Conservation (phyloP, 2,797 vertebrate genomes). For the Synanceia verrucosa region DNA sequence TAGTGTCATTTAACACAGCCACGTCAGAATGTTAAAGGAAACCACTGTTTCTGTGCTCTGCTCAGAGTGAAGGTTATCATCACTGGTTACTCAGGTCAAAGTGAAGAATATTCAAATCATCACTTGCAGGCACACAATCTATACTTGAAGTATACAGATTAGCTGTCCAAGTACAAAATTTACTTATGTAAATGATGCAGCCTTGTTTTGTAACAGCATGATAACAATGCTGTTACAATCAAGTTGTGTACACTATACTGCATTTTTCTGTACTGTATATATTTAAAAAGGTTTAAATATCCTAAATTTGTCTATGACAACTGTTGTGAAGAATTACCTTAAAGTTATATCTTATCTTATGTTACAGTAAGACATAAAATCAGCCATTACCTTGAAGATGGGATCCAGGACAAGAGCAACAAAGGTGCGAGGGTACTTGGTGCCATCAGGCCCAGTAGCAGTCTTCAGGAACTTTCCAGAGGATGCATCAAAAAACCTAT, state of each 20-base stretch:
- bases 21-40: rapidly evolving
- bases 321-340: too few species aligned
- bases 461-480: constrained; percentile 89
- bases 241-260: too few species aligned
- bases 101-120: constrained; percentile 96
- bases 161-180: neutral
- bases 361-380: too few species aligned
- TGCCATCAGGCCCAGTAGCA: constrained; percentile 79
- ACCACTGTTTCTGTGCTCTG: constrained; percentile 3
- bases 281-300: too few species aligned
- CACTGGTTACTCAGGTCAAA: constrained; percentile 95
- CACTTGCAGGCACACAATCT: constrained; percentile 70
- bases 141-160: neutral
- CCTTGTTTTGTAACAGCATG: neutral
- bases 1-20: neutral
- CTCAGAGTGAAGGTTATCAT: constrained; percentile 86
- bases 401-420: constrained; percentile 91
- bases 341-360: too few species aligned
- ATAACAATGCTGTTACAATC: too few species aligned
- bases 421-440: constrained; percentile 89
- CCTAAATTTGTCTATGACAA: too few species aligned
- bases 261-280: too few species aligned
- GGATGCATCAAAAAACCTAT: constrained; percentile 86
- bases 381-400: constrained; percentile 89
- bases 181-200: neutral